These are phyloP conservation scores for Arothron firmamentum DNA, from an alignment of 2,113 vertebrate genomes.

Conservation along the genomic window DNA sequence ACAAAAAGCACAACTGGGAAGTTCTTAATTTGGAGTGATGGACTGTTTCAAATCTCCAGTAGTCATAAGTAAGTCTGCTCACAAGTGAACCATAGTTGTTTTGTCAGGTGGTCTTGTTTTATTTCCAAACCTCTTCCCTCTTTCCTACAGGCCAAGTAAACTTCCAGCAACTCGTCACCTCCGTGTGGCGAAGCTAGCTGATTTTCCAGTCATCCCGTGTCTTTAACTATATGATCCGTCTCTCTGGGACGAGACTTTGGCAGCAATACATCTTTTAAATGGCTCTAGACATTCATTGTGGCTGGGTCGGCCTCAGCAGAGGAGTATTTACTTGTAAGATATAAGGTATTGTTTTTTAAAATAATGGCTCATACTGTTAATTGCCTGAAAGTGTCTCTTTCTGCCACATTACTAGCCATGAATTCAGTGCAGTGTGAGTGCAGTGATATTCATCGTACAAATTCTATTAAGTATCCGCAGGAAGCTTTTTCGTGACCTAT, in stretches of 20 bases:
- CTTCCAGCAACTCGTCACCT: slow-evolving; percentile 53
- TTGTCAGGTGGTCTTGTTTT: background rate
- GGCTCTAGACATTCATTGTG: slow-evolving; percentile 54
- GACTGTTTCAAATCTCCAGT: slow-evolving; percentile 17
- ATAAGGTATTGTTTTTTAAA: slow-evolving; percentile 27
- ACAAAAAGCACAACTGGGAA: slow-evolving; percentile 63
- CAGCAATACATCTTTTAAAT: slow-evolving; percentile 68
- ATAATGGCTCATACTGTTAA: slow-evolving; percentile 68
- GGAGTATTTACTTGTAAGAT: slow-evolving; percentile 56
- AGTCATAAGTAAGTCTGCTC: slow-evolving; percentile 55
- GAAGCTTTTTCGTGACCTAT: slow-evolving; percentile 59
- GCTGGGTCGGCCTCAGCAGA: slow-evolving; percentile 31
- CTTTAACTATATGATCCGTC: slow-evolving; percentile 56
- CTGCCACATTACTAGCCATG: slow-evolving; percentile 38
- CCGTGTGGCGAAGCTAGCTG: slow-evolving; percentile 43
- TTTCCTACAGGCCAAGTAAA: slow-evolving; percentile 65
- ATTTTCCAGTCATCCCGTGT: slow-evolving; percentile 66
- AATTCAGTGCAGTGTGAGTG: slow-evolving; percentile 39
- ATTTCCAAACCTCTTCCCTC: background rate
- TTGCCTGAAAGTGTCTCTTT: slow-evolving; percentile 57
- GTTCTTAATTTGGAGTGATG: slow-evolving; percentile 54
- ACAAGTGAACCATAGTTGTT: background rate
- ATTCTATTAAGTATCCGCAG: slow-evolving; percentile 35
- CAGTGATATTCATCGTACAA: slow-evolving; percentile 40
- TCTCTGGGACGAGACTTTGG: slow-evolving; percentile 59